Evolutionary conservation across 1,140 invertebrate species (phyloP).

Genomic region (Brachionus sp.): DNA sequence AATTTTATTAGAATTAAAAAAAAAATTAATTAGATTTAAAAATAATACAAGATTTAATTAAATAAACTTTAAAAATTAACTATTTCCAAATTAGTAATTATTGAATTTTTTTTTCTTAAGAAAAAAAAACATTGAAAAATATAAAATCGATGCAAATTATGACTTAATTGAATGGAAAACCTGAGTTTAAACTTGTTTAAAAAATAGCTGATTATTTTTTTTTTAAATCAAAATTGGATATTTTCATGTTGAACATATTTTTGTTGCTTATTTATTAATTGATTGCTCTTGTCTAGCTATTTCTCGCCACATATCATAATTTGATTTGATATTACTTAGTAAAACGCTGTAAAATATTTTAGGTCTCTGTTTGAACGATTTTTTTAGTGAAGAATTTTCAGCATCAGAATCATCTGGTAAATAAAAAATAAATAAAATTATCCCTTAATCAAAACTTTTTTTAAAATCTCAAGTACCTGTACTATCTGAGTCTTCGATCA

Average conservation of each 20-base stretch:
- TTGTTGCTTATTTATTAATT: not conserved
- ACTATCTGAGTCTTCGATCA: slow-evolving; percentile 19
- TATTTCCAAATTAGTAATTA: not conserved
- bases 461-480: not conserved
- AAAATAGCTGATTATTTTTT: not conserved
- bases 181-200: not conserved
- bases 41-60: not conserved
- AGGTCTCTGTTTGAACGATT: not conserved
- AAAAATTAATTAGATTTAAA: not conserved
- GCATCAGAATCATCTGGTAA: slow-evolving; percentile 5
- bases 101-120: not conserved
- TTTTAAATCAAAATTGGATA: not conserved
- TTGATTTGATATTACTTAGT: slow-evolving; percentile 29
- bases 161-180: not conserved
- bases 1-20: slow-evolving; percentile 1
- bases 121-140: not conserved
- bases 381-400: not conserved
- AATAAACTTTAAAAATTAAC: not conserved
- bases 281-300: not conserved
- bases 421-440: not conserved
- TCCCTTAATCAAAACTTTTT: not conserved
- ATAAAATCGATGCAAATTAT: not conserved
- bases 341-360: slow-evolving; percentile 42
- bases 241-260: not conserved
- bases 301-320: slow-evolving; percentile 45